phyloP scores from a whole-genome alignment of 1,140 invertebrate genomes.

The Papilio polyxenes region DNA sequence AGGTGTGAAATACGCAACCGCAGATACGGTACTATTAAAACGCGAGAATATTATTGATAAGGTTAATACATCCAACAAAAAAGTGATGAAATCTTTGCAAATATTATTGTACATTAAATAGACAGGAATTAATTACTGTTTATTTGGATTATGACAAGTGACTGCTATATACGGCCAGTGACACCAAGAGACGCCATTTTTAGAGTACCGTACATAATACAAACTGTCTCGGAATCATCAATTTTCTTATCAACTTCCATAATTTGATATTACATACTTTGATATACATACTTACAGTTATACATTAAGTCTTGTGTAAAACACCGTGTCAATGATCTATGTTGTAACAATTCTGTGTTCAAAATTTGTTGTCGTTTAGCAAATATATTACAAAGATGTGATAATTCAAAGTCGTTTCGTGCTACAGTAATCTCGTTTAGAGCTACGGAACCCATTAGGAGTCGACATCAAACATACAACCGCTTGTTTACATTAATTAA shows the following conservation, averaged over 20 bases:
- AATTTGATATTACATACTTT: not conserved
- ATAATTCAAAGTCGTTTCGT: constrained; percentile 18
- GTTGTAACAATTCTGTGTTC: not conserved
- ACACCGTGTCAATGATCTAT: not conserved
- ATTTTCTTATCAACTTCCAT: constrained; percentile 4
- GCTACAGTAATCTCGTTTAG: constrained; percentile 1
- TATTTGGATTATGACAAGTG: constrained; percentile 33
- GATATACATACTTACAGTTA: not conserved
- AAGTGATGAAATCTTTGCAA: not conserved
- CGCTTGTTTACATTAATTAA: constrained; percentile 70
- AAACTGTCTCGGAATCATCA: not conserved
- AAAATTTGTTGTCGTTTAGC: not conserved
- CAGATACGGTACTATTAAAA: not conserved
- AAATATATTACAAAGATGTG: constrained; percentile 6
- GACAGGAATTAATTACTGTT: constrained; percentile 27
- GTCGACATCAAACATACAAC: constrained; percentile 28
- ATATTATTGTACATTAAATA: constrained; percentile 19
- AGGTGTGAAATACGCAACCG: not conserved
- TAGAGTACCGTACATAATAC: constrained; percentile 35
- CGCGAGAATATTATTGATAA: not conserved
- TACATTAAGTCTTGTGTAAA: not conserved
- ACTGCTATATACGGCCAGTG: constrained; percentile 59
- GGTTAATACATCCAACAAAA: not conserved
- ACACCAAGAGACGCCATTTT: constrained; percentile 58
- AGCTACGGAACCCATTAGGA: constrained; percentile 42